Evolutionary conservation across 2,113 vertebrate species (phyloP).

Genomic region (Typhlomys cinereus): DNA sequence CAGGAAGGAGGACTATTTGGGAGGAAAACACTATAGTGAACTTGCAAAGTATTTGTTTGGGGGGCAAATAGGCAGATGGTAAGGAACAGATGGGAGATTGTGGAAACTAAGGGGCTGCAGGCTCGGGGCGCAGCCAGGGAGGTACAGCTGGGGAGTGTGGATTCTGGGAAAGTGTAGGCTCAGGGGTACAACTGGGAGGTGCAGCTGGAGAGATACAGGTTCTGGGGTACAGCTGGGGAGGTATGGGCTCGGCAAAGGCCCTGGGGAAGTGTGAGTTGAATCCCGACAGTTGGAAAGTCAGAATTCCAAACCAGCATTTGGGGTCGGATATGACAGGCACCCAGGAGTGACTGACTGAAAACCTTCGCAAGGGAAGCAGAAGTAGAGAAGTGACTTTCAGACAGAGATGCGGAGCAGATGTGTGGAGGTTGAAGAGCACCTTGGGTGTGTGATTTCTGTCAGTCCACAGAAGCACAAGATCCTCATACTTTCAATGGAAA

Average conservation of each 20-base stretch:
- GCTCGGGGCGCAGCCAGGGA: no score
- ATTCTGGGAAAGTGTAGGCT: no score
- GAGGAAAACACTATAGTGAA: not conserved
- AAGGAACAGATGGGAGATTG: not conserved
- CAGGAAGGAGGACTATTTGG: no score
- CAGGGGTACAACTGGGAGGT: no score
- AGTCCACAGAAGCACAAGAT: no score
- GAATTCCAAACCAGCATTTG: not conserved
- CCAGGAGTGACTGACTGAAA: not conserved
- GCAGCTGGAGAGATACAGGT: no score
- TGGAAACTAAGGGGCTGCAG: not conserved
- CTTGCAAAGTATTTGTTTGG: not conserved
- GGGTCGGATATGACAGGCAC: not conserved
- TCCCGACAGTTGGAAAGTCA: not conserved
- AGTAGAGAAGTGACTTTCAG: conserved; percentile 4
- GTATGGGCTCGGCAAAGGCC: not conserved
- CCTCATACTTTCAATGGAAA: no score
- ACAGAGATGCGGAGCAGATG: not conserved
- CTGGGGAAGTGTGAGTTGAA: no score
- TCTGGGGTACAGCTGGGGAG: no score
- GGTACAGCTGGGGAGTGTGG: no score
- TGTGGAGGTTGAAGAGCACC: not conserved
- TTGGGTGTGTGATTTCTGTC: not conserved
- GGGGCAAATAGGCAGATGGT: not conserved
- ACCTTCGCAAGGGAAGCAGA: not conserved